phyloP scores from a whole-genome alignment of 1,140 invertebrate genomes.

The Periplaneta americana region DNA sequence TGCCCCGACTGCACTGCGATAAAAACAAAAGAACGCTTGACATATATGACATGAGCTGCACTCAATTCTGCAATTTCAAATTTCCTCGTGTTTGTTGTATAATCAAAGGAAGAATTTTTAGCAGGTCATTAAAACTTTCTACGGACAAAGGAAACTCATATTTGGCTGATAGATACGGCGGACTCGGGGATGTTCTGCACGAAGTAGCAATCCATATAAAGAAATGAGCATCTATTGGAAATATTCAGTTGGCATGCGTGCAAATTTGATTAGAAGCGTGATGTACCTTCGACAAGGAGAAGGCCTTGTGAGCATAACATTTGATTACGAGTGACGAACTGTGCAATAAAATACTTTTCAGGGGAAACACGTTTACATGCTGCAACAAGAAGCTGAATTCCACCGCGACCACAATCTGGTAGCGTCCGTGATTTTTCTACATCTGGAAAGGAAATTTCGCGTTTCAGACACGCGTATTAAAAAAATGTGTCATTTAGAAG shows the following conservation, averaged over 20 bases:
- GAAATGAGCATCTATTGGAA: no score
- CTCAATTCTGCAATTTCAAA: neutral
- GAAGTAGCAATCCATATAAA: no score
- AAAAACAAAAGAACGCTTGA: neutral
- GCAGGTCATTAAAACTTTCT: neutral
- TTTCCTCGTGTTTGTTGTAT: neutral
- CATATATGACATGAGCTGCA: neutral
- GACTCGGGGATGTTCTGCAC: neutral
- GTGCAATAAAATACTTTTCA: neutral
- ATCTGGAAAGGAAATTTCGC: no score
- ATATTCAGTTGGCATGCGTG: no score
- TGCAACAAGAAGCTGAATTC: neutral
- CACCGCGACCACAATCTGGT: no score
- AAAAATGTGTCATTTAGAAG: no score
- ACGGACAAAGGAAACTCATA: neutral
- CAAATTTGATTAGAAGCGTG: no score
- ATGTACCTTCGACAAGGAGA: no score
- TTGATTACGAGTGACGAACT: neutral
- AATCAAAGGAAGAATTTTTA: neutral
- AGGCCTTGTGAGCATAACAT: neutral
- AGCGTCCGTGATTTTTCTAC: no score
- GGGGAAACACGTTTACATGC: neutral
- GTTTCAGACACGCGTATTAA: no score
- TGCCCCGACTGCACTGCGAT: neutral
- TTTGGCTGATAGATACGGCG: neutral